Evolutionary conservation across 2,888 invertebrate species (phyloP), one percentile per base, ranked within the genome.

Genomic region (Rosalia funebris): DNA sequence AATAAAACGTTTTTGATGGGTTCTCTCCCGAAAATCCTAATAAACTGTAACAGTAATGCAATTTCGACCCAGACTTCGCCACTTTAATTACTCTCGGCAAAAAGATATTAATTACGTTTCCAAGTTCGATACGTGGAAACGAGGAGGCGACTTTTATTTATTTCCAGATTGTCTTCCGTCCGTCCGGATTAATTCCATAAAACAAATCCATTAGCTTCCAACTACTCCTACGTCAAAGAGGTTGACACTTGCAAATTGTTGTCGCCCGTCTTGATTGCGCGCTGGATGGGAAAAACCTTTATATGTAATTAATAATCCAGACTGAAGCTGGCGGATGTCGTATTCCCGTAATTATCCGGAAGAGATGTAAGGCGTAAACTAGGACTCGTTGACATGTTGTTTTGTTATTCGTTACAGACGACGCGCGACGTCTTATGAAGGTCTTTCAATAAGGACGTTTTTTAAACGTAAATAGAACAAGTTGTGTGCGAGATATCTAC

Each of bases 61-160:
- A 74, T 74, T 72, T 69, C 62, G 68, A 60, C 67, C 60, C 57
- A 68, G 68, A 66, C 66, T 69, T 70, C 66, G 64, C 62, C 63
- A 65, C 57, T 61, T 65, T 67, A 70, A 72, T 70, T 72, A 69
- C 56, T 61, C 59, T 53, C 65, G 53, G 66, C 68, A 71, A 71
- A 71, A 71, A 73, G 68, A 71, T 71, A 71, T 71, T 73, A 73
- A 71, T 71, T 71, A 65, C 70, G 63, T 60, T 66, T 62, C 66
- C 63, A 59, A 68, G 66, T 69, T 65, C 68, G 66, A 71, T 71
- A 66, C 65, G 65, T 58, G 58, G 62, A 62, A 61, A 32, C 32
- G 50, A 57, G 50, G 19, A 19, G 50, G 16, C 17, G 39, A 46
- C 45, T 53, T 45, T 39, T 45, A 52, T 46, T 53, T 42, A 52